These are phyloP conservation scores for Hirtodrosophila confusa DNA, from an alignment of 2,888 invertebrate species.

Conservation along the genomic window DNA sequence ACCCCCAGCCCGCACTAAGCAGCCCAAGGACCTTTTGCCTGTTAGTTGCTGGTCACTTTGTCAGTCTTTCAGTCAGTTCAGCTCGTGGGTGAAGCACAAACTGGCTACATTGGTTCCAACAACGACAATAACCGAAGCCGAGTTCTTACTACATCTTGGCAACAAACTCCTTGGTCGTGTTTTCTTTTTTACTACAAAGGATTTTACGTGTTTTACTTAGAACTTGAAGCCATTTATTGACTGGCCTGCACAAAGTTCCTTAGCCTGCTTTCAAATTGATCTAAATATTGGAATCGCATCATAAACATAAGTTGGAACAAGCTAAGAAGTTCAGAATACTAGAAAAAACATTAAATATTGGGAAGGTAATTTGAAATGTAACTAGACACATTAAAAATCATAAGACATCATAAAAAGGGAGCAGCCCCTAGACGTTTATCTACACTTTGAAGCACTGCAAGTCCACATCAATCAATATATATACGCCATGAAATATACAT, in stretches of 20 bases:
- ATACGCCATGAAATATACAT: slow-evolving; percentile 71
- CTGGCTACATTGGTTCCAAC: slow-evolving; percentile 34
- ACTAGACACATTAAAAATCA: background rate
- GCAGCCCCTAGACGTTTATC: slow-evolving; percentile 9
- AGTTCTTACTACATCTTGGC: slow-evolving; percentile 73
- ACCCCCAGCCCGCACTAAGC: background rate
- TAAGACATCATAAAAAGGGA: background rate
- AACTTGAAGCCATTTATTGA: slow-evolving; percentile 56
- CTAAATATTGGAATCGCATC: slow-evolving; percentile 9
- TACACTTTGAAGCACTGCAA: slow-evolving; percentile 29
- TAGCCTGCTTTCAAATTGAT: slow-evolving; percentile 1
- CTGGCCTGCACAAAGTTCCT: slow-evolving; percentile 22
- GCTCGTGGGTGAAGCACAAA: slow-evolving; percentile 32
- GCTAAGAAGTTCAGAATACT: background rate
- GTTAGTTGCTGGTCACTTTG: slow-evolving; percentile 71
- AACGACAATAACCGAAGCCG: slow-evolving; percentile 42
- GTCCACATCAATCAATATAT: slow-evolving; percentile 69
- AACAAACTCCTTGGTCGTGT: slow-evolving; percentile 63
- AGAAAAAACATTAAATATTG: background rate
- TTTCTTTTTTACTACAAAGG: slow-evolving; percentile 37
- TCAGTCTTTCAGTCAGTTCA: slow-evolving; percentile 46
- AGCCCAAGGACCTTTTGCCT: slow-evolving; percentile 25
- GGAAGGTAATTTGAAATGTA: too few relatives aligned
- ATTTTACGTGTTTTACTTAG: slow-evolving; percentile 67
- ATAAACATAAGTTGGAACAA: slow-evolving; percentile 18